Base-by-base conservation (phyloP, 2,797 vertebrate species). In the Siniperca undulata region DNA sequence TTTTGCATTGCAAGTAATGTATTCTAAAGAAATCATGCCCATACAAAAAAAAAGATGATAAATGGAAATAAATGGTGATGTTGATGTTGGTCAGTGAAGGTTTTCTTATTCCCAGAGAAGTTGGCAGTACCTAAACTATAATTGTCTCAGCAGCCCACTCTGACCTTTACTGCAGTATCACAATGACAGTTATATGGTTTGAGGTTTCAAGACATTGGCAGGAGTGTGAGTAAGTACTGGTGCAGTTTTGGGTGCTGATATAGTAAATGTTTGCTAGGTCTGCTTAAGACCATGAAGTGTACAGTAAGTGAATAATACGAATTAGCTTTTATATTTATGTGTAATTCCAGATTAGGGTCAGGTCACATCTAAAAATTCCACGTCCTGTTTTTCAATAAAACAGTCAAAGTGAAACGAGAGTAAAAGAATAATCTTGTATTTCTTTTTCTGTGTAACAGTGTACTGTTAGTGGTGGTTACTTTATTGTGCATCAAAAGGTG, bases 111-210 rank as follows among this genome's bases (percentile, higher is more conserved):
- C 53, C 27, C 13, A 71, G 55, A 66, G 40, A 56, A 70, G 6
- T 46, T 84, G 67, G 68, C 52, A 71, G 61, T 14, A 66, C 67
- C 13, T 34, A 11, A 77, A 66, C 48, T 52, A 72, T 75, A 84
- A 81, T 59, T 72, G 59, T 70, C 55, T 52, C 38, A 0, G 38
- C 60, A 53, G 56, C 62, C 58, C 52, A 36, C 13, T 81, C 59
- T 82, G 85, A 85, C 75, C 77, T 88, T 85, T 81, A 77, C 58
- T 75, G 68, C 59, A 34, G 52, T 56, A 73, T 81, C 82, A 83
- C 64, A 78, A 44, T 74, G 58, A 69, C 55, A 61, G 44, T 73
- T 67, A 64, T 52, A 42, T 55, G 80, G 74, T 83, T 61, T 82
- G 74, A 82, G 65, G 75, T 84, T 83, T 87, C 60, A 70, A 52